Conservation (phyloP, 2,888 invertebrate species). For the Norana najaformis region DNA sequence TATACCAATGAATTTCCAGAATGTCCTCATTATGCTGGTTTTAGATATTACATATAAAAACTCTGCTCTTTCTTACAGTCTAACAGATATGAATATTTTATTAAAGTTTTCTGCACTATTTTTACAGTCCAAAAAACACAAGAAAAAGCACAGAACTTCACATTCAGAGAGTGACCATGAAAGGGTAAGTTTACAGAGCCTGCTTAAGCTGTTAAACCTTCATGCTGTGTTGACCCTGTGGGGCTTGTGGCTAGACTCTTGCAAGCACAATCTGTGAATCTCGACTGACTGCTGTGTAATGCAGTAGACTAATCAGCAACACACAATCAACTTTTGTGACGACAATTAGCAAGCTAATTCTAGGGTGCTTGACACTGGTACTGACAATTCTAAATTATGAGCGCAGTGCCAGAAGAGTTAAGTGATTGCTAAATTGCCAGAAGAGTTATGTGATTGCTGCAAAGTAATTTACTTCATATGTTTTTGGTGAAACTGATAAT, state of each 20-base stretch:
- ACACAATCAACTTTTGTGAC: too few species aligned
- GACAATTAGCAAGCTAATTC: too few species aligned
- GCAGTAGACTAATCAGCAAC: not conserved
- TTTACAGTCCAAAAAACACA: not conserved
- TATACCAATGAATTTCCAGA: not conserved
- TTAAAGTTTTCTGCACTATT: not conserved
- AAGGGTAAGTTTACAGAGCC: not conserved
- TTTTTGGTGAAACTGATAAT: not conserved
- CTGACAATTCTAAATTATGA: too few species aligned
- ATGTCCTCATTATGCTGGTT: not conserved
- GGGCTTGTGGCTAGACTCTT: not conserved
- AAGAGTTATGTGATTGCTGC: too few species aligned
- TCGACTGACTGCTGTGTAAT: not conserved
- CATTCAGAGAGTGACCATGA: conserved; percentile 1
- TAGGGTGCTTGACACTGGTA: too few species aligned
- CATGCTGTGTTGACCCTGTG: not conserved
- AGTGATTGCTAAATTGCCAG: too few species aligned
- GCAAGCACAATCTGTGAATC: not conserved
- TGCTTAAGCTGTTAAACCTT: not conserved
- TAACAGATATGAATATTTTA: not conserved
- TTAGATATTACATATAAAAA: not conserved
- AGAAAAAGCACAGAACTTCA: not conserved
- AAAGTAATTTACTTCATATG: too few species aligned
- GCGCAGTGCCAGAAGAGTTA: too few species aligned
- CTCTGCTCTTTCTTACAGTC: not conserved